Evolutionary conservation across 2,113 vertebrate genomes (phyloP), one percentile per base, ranked within the genome.

Genomic region (Ictalurus punctatus): DNA sequence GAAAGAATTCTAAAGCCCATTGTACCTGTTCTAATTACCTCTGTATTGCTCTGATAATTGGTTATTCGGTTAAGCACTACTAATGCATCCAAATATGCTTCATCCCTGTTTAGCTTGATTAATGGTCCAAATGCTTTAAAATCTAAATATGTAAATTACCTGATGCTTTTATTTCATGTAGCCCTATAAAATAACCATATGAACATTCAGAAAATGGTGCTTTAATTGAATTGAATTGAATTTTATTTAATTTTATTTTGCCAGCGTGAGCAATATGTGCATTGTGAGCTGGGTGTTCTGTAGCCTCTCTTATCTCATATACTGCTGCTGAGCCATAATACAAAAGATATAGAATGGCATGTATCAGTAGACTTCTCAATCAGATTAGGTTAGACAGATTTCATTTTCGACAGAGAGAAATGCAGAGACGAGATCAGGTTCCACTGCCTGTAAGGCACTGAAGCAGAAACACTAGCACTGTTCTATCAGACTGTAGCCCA

Each of bases 341-440:
- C n/a, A 58, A 76, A 30, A 48, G 44, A 67, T 67, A 69, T 37
- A 25, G n/a, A 71, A 25, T 58, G 30, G 5, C 34, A 83, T 23
- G 52, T 19, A 44, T 82, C 79, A n/a, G 67, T 44, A 69, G 86
- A 88, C 65, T 63, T n/a, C 16, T 30, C 13, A 71, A 73, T 83
- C 34, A 88, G 52, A 83, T 83, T 34, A 87, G 76, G 61, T 73
- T 30, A 34, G 84, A 73, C 40, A 80, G 61, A 87, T 65, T 67
- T 27, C 21, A 86, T 74, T 76, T 86, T 74, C 3, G 9, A 37
- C 48, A 86, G 54, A 76, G 30, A 73, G 48, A 76, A 76, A 86
- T 59, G 69, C 71, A 61, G 34, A 86, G 52, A 86, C 34, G 40
- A 84, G 63, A 48, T 85, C 83, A 54, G 63, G 83, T 85, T 85